phyloP scores from a whole-genome alignment of 2,797 vertebrate species.

The Schizothorax lantsangensis region DNA sequence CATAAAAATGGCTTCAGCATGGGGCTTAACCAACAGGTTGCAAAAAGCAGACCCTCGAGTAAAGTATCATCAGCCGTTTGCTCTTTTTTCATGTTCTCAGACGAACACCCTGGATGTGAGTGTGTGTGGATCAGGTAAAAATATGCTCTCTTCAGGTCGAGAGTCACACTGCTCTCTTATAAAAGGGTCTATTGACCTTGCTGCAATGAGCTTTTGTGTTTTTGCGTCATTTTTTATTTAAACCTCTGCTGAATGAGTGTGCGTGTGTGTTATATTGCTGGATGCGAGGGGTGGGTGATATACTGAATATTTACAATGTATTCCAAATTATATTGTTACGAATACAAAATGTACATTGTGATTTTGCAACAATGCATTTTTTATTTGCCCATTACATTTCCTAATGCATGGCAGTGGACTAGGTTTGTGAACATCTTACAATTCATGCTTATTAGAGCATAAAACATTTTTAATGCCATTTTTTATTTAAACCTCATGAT shows the following conservation, averaged over 20 bases:
- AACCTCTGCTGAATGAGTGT: constrained; percentile 56
- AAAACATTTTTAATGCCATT: neutral
- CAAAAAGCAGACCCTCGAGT: constrained; percentile 46
- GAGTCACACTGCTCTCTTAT: neutral
- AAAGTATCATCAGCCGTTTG: constrained; percentile 17
- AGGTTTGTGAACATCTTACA: neutral
- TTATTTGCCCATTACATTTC: neutral
- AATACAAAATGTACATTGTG: neutral
- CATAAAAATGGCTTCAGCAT: constrained; percentile 48
- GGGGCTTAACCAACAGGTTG: constrained; percentile 38
- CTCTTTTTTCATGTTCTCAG: neutral
- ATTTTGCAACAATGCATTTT: neutral
- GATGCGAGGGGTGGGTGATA: neutral
- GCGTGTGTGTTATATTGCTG: neutral
- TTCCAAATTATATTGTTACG: neutral
- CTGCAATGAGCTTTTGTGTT: constrained; percentile 46
- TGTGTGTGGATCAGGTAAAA: neutral
- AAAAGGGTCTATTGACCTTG: neutral
- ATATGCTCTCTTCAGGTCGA: neutral
- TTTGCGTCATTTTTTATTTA: neutral
- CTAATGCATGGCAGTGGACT: neutral
- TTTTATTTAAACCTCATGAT: neutral
- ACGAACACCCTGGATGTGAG: constrained; percentile 12
- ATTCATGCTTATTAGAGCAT: neutral
- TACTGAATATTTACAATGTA: neutral